A percentile compares a stretch with the other conserved stretches of the same genome.
Conservation (phyloP, 2,888 invertebrate genomes). For the Phalera bucephala region DNA sequence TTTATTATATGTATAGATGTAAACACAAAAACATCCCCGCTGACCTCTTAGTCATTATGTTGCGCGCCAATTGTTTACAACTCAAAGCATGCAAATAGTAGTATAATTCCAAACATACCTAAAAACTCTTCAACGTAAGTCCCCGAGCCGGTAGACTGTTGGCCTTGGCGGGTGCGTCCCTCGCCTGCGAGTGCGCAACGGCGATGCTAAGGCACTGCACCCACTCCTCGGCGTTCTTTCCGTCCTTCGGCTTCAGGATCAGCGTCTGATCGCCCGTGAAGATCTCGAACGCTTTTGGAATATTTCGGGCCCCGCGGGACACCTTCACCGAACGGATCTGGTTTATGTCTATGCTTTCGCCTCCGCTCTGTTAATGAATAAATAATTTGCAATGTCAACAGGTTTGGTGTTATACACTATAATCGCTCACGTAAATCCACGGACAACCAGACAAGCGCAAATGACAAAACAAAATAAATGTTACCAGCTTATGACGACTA, state of each 20-base stretch:
- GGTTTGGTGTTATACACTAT: too few relatives aligned
- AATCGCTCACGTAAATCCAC: too few relatives aligned
- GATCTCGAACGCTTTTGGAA: slow-evolving; percentile 98
- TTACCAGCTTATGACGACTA: too few relatives aligned
- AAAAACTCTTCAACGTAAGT: slow-evolving; percentile 76
- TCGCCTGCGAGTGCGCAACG: slow-evolving; percentile 92
- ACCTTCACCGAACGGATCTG: slow-evolving; percentile 98
- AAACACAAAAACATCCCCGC: too few relatives aligned
- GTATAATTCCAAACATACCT: too few relatives aligned
- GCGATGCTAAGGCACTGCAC: slow-evolving; percentile 97
- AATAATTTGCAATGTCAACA: too few relatives aligned
- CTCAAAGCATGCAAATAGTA: too few relatives aligned
- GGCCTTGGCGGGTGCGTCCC: slow-evolving; percentile 79
- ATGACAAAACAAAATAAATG: too few relatives aligned
- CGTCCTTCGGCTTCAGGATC: slow-evolving; percentile 96
- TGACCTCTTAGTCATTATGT: too few relatives aligned
- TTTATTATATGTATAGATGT: too few relatives aligned
- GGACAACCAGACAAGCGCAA: too few relatives aligned
- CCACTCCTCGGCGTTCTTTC: slow-evolving; percentile 97
- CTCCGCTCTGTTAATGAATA: slow-evolving; percentile 91
- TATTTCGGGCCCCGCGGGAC: slow-evolving; percentile 93
- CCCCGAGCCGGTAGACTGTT: slow-evolving; percentile 77
- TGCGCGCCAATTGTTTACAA: too few relatives aligned
- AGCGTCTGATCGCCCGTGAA: slow-evolving; percentile 96
- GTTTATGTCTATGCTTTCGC: slow-evolving; percentile 94